These are phyloP conservation scores for Rutilus rutilus DNA, from an alignment of 2,113 vertebrate genomes.

Conservation along the genomic window DNA sequence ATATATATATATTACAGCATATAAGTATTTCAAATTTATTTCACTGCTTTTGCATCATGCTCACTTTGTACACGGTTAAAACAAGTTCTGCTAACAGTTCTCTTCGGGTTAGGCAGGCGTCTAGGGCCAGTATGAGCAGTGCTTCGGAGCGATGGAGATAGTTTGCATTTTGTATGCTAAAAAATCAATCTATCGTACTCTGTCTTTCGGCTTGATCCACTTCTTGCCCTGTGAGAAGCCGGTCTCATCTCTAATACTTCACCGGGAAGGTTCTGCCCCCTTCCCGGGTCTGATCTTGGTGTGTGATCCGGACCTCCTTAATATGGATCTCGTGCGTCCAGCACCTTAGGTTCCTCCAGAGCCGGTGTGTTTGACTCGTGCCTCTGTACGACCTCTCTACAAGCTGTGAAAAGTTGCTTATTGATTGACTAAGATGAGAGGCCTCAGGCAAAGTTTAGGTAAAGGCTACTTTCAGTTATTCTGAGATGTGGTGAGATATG, in stretches of 20 bases:
- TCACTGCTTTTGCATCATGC: conserved; percentile 42
- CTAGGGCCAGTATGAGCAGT: conserved; percentile 5
- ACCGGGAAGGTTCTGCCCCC: background rate
- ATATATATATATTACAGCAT: background rate
- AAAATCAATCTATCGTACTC: background rate
- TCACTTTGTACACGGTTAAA: conserved; percentile 25
- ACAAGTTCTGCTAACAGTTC: conserved; percentile 29
- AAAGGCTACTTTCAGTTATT: conserved; percentile 58
- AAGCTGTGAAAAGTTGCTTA: conserved; percentile 45
- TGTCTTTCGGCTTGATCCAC: background rate
- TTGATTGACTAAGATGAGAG: conserved; percentile 62
- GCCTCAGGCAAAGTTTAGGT: conserved; percentile 59
- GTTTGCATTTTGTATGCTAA: conserved; percentile 9
- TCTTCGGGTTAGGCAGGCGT: conserved; percentile 2
- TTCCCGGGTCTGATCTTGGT: background rate
- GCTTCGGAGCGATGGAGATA: background rate
- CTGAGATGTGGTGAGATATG: conserved; percentile 4
- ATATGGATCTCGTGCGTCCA: conserved; percentile 17
- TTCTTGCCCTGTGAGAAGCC: background rate
- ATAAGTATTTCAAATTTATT: conserved; percentile 9
- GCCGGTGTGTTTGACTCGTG: conserved; percentile 47
- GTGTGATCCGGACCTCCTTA: background rate
- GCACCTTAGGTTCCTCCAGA: conserved; percentile 21
- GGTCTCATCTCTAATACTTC: conserved; percentile 2
- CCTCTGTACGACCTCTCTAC: background rate